Evolutionary conservation across 1,140 invertebrate species (phyloP), one percentile per base, ranked within the genome.

Genomic region (Bicyclus anynana): DNA sequence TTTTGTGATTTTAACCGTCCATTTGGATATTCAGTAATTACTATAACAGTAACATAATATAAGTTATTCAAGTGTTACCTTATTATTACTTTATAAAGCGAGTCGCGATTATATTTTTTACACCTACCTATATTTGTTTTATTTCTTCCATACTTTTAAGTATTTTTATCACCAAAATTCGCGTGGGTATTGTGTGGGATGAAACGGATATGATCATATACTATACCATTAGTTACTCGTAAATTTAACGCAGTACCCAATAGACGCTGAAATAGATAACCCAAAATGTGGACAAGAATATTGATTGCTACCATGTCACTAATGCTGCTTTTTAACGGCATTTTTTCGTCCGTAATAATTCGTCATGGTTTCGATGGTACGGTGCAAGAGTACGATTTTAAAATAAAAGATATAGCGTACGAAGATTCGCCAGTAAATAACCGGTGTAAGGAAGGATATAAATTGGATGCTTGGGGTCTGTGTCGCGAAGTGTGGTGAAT

Each of bases 401-500:
- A 77, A 20, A 65, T 78, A 46, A 62, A 60, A 46, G 64, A 62
- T 59, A 49, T 68, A 6, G 26, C 67, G 21, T 67, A 64, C 40
- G 73, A 77, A 26, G 77, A 84, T 44, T 82, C 80, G 5, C 73
- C 78, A 4, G 54, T 70, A 14, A 40, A 55, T 27, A 23, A 38
- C 1, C 53, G 23, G 5, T 84, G 81, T 35, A 72, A 74, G 1
- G 60, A 69, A 10, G 82, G 78, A 33, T 72, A 60, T n/a, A 49
- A 66, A 37, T 26, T 72, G 50, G 82, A 83, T 47, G 21, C 69
- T 27, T 55, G 50, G 12, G 73, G 74, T 14, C 52, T 67, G 27
- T 85, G 82, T 26, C 68, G 82, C 17, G 77, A 83, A 59, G 78
- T 83, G n/a, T 85, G 82, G 82, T 75, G 61, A 67, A 60, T 20